Conservation (phyloP, 2,113 vertebrate genomes). For the Tauraco erythrolophus region DNA sequence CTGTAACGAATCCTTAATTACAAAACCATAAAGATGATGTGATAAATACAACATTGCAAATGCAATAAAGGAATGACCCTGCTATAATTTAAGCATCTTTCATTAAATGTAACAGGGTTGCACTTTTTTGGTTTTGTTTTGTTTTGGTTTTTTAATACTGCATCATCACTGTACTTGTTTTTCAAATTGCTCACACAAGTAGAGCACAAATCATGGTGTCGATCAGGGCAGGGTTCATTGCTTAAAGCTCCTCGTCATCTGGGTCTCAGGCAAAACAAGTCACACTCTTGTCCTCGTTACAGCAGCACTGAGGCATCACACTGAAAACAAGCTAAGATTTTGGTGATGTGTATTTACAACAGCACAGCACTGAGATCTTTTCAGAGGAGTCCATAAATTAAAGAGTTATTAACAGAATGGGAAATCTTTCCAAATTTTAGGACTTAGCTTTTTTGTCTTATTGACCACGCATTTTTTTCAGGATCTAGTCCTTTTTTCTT, state of each 20-base stretch:
- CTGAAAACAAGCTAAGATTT: not conserved
- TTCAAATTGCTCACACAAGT: not conserved
- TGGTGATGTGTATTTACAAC: not conserved
- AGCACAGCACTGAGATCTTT: not conserved
- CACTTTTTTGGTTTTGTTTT: not conserved
- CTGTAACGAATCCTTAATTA: not conserved
- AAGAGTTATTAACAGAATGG: not conserved
- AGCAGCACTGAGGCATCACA: not conserved
- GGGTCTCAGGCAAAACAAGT: not conserved
- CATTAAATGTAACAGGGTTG: not conserved
- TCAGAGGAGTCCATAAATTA: not conserved
- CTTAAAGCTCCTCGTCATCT: not conserved
- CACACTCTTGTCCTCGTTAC: not conserved
- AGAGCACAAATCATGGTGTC: not conserved
- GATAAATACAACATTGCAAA: constrained; percentile 7
- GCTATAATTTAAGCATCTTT: not conserved
- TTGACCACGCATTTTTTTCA: not conserved
- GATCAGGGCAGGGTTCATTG: not conserved
- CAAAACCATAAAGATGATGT: not conserved
- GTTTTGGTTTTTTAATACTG: not conserved
- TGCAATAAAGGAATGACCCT: not conserved
- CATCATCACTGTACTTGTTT: not conserved
- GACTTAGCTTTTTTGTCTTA: not conserved
- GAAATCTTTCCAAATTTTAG: not conserved
- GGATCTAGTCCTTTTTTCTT: not conserved